A percentile compares a stretch with the other conserved stretches of the same genome.
Evolutionary conservation across 2,888 invertebrate species (phyloP).

Genomic region (Plagiodera versicolora): DNA sequence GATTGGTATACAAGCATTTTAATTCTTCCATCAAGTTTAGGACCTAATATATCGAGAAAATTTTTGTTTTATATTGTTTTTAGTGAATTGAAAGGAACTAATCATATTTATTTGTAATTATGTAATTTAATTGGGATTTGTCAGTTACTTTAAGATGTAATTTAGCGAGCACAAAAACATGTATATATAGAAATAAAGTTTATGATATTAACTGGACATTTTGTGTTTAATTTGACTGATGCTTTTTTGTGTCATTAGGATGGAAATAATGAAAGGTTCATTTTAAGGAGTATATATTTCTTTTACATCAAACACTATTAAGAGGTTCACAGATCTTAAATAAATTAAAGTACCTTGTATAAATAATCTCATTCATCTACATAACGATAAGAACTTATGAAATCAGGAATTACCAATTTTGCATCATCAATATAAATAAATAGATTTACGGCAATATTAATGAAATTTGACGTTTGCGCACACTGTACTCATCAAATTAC

Average conservation of each 20-base stretch:
- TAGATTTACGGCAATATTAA: not conserved
- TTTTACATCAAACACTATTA: not conserved
- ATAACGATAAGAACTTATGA: not conserved
- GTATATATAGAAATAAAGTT: conserved; percentile 46
- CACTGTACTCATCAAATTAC: too few relatives aligned
- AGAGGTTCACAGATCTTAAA: not conserved
- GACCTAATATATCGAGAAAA: not conserved
- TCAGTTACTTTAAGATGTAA: conserved; percentile 45
- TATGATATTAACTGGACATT: conserved; percentile 28
- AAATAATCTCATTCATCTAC: not conserved
- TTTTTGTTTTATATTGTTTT: conserved; percentile 18
- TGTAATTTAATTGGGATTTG: conserved; percentile 38
- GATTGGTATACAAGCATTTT: not conserved
- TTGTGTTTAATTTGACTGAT: conserved; percentile 1
- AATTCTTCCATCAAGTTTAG: not conserved
- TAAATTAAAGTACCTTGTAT: not conserved
- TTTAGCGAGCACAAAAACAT: conserved; percentile 46
- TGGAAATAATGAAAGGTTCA: too few relatives aligned
- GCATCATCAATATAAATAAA: not conserved
- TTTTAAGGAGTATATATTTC: not conserved
- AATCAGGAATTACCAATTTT: not conserved
- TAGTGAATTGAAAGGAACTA: conserved; percentile 18
- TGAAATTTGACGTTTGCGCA: not conserved
- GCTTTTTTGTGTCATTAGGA: not conserved
- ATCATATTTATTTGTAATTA: conserved; percentile 43